Base-by-base conservation (phyloP, 2,888 invertebrate species). In the Serrognathus titanus region DNA sequence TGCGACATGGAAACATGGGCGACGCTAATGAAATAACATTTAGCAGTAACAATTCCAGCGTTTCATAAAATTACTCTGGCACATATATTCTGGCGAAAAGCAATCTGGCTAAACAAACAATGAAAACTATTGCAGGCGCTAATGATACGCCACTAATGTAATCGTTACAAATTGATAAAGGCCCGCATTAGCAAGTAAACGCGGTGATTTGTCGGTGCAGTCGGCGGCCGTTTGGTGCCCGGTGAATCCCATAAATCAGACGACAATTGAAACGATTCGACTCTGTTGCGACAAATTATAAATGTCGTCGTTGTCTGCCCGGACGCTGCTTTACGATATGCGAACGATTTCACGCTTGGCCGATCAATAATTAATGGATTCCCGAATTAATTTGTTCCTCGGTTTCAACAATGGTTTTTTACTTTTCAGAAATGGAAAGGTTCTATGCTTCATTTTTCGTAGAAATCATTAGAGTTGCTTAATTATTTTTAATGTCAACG, bases 81-180 rank as follows among this genome's bases (percentile, higher is more conserved):
- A n/a, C 12, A 16, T 11, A 11, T 16, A 43, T 43, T 43, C 43
- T 1, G 43, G 43, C 20, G 10, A 20, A 20, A 43, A 43, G 43
- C 43, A 43, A 43, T 11, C 43, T 11, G 20, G 43, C 51, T 51
- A 49, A 55, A 55, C 55, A 55, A 50, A 51, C 50, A 55, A 55
- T 55, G 55, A 55, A 55, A 55, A 55, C 55, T 51, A 55, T 55
- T 50, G 50, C 41, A 10, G 36, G 41, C 55, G 50, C 50, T 55
- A 55, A 55, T 51, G 55, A 46, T 50, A 63, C 63, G 66, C 63
- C 62, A 66, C 66, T 69, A 69, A 70, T 66, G 66, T 72, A 72
- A 73, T 72, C 70, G 71, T 69, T 69, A 72, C 71, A 72, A 73
- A 73, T 72, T 73, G 73, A 73, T 73, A 72, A 71, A 71, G 71